phyloP scores from a whole-genome alignment of 2,797 vertebrate species.

The Naso thynnoides region DNA sequence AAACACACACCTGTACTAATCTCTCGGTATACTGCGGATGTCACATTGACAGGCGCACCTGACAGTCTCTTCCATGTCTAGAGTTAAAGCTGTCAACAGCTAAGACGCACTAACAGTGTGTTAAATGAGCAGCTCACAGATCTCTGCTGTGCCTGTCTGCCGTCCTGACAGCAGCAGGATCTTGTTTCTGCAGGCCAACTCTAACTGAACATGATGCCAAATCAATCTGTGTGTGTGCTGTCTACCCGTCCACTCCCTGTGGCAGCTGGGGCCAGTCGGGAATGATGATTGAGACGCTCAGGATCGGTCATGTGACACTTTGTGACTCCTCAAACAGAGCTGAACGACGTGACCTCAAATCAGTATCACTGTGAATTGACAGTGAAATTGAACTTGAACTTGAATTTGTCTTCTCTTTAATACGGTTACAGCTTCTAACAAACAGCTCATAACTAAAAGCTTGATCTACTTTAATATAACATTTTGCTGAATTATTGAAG shows the following conservation, averaged over 20 bases:
- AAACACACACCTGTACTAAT: slow-evolving; percentile 13
- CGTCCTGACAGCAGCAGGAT: slow-evolving; percentile 51
- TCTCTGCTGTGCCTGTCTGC: slow-evolving; percentile 32
- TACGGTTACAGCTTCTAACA: no score
- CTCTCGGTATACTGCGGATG: slow-evolving; percentile 11
- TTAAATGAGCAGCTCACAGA: slow-evolving; percentile 41
- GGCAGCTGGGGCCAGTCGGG: slow-evolving; percentile 23
- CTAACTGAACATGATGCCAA: slow-evolving; percentile 64
- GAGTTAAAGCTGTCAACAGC: slow-evolving; percentile 55
- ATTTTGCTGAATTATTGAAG: background rate
- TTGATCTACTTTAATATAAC: background rate
- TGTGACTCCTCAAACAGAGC: slow-evolving; percentile 16
- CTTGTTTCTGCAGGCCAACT: slow-evolving; percentile 54
- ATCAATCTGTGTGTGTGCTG: slow-evolving; percentile 43
- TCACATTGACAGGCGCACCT: slow-evolving; percentile 20
- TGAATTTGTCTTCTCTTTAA: background rate
- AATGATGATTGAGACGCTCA: slow-evolving; percentile 39
- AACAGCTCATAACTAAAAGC: background rate
- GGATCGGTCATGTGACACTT: slow-evolving; percentile 20
- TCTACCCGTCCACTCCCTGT: slow-evolving; percentile 12
- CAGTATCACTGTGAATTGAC: slow-evolving; percentile 1
- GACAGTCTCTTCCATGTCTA: slow-evolving; percentile 5
- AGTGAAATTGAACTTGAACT: background rate
- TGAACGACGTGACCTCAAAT: slow-evolving; percentile 27
- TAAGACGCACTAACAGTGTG: slow-evolving; percentile 46